phyloP scores from a whole-genome alignment of 2,113 vertebrate genomes.

The Rallus limicola region DNA sequence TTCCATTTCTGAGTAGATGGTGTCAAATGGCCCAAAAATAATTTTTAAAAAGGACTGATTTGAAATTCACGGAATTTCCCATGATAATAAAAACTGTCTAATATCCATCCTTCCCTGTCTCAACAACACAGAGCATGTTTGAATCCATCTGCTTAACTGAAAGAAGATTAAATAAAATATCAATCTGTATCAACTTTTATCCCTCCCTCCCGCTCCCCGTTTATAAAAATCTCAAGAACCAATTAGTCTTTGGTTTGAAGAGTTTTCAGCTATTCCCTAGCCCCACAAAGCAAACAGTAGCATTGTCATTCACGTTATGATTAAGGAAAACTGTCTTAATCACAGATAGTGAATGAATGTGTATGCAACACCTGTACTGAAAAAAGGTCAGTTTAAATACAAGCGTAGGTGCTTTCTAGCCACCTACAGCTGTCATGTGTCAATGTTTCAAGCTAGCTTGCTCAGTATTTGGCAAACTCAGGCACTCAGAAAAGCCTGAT shows the following conservation, averaged over 20 bases:
- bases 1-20: not conserved
- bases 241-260: not conserved
- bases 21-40: not conserved
- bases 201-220: not conserved
- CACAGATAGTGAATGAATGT: not conserved
- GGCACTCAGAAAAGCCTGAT: not conserved
- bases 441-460: not conserved
- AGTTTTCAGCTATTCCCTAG: not conserved
- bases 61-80: not conserved
- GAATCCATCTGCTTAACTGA: not conserved
- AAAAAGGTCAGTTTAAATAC: not conserved
- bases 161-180: not conserved
- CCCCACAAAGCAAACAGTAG: not conserved
- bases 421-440: not conserved
- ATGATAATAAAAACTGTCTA: not conserved
- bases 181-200: not conserved
- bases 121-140: fast-evolving
- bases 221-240: not conserved
- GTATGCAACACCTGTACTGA: not conserved
- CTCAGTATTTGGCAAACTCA: not conserved
- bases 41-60: no score
- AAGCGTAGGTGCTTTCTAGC: not conserved
- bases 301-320: not conserved
- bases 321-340: not conserved
- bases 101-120: not conserved